These are phyloP conservation scores for Gavialis gangeticus DNA, from an alignment of 2,113 vertebrate genomes.

Conservation along the genomic window DNA sequence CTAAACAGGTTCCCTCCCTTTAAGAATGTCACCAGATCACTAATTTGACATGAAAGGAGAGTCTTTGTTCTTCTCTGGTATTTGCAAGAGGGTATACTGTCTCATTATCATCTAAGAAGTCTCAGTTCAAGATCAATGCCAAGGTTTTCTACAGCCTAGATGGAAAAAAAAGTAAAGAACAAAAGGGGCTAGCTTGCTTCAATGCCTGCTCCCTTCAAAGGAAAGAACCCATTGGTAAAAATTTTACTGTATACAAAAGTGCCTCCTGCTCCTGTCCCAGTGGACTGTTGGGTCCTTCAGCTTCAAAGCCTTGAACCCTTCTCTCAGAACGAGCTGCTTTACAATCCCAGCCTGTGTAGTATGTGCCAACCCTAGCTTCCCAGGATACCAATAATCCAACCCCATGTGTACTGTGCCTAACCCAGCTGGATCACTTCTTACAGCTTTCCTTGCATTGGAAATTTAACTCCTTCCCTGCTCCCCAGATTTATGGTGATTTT, in stretches of 20 bases:
- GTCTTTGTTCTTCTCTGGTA: background rate
- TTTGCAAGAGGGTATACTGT: background rate
- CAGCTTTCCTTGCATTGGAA: constrained; percentile 39
- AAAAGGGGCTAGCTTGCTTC: background rate
- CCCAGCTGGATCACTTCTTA: constrained; percentile 59
- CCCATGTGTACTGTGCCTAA: constrained; percentile 41
- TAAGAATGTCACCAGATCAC: background rate
- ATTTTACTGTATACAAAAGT: constrained; percentile 26
- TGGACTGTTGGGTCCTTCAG: constrained; percentile 3
- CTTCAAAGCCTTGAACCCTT: constrained; percentile 33
- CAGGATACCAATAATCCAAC: constrained; percentile 26
- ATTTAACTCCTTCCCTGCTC: constrained; percentile 40
- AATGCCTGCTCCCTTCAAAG: constrained; percentile 18
- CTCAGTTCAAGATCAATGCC: background rate
- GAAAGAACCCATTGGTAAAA: background rate
- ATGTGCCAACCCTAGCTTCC: background rate
- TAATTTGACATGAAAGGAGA: background rate
- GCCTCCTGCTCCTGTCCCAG: background rate
- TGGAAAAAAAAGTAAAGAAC: background rate
- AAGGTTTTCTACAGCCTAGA: background rate
- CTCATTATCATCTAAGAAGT: background rate
- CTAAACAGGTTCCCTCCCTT: background rate
- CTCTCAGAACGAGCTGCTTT: constrained; percentile 35
- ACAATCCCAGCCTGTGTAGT: background rate
- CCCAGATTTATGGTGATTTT: too few relatives aligned